phyloP scores from a whole-genome alignment of 1,140 invertebrate species.

The Philopotamus ludificatus region DNA sequence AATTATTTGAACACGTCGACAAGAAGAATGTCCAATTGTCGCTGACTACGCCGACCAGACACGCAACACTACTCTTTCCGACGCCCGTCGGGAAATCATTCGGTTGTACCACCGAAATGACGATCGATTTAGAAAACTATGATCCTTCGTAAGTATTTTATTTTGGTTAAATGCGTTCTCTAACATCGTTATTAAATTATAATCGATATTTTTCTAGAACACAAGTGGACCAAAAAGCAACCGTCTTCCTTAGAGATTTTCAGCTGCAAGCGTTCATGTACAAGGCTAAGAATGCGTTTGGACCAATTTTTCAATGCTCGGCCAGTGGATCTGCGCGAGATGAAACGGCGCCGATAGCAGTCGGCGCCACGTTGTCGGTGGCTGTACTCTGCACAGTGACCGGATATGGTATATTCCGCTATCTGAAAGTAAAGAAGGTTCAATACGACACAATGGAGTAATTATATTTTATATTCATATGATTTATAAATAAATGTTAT shows the following conservation, averaged over 20 bases:
- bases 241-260: conserved; percentile 58
- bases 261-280: conserved; percentile 63
- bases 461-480: too few relatives aligned
- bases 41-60: conserved; percentile 59
- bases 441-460: conserved; percentile 93
- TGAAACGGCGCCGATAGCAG: conserved; percentile 82
- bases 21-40: conserved; percentile 55
- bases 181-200: too few relatives aligned
- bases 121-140: conserved; percentile 55
- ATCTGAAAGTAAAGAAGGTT: conserved; percentile 86
- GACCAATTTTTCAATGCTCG: conserved; percentile 58
- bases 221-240: conserved; percentile 53
- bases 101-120: conserved; percentile 68
- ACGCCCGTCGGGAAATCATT: conserved; percentile 85
- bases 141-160: conserved; percentile 50
- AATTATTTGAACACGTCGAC: conserved; percentile 56
- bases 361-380: conserved; percentile 81
- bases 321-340: conserved; percentile 60
- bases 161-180: too few relatives aligned
- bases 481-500: not conserved
- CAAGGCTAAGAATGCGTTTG: conserved; percentile 59
- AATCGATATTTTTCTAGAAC: too few relatives aligned
- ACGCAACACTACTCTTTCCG: conserved; percentile 68
- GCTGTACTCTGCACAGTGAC: conserved; percentile 76
- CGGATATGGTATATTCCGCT: conserved; percentile 83